Conservation (phyloP, 2,113 vertebrate genomes). For the Syngnathoides biaculeatus region DNA sequence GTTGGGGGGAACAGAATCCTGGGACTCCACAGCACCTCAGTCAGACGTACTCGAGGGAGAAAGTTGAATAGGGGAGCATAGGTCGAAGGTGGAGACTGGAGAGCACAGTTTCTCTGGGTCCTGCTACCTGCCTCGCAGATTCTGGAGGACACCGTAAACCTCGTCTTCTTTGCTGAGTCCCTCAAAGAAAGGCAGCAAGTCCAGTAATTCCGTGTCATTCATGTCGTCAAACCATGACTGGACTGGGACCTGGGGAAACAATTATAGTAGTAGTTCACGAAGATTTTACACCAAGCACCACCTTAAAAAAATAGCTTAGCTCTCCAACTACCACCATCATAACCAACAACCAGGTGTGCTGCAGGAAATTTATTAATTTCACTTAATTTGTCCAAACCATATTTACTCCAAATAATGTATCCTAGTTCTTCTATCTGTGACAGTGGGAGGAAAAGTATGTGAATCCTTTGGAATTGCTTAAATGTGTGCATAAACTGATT, state of each 20-base stretch:
- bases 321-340: too few species aligned
- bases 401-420: too few species aligned
- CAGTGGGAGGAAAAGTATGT: too few species aligned
- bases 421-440: too few species aligned
- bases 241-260: slow-evolving; percentile 84
- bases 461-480: too few species aligned
- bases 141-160: slow-evolving; percentile 91
- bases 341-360: too few species aligned
- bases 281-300: background rate
- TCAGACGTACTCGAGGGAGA: slow-evolving; percentile 31
- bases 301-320: too few species aligned
- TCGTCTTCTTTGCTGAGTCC: slow-evolving; percentile 96
- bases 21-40: slow-evolving; percentile 40
- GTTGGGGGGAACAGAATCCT: slow-evolving; percentile 54
- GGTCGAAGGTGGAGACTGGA: slow-evolving; percentile 15
- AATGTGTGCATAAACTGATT: too few species aligned
- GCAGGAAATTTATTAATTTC: too few species aligned
- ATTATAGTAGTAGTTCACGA: background rate
- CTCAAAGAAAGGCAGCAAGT: slow-evolving; percentile 98
- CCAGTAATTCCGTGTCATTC: slow-evolving; percentile 95
- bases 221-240: slow-evolving; percentile 99
- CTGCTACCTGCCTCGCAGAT: slow-evolving; percentile 94
- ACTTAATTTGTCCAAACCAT: too few species aligned
- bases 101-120: slow-evolving; percentile 25
- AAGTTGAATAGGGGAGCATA: background rate